Evolutionary conservation across 2,888 invertebrate species (phyloP).

Genomic region (Willowsia nigromaculata): DNA sequence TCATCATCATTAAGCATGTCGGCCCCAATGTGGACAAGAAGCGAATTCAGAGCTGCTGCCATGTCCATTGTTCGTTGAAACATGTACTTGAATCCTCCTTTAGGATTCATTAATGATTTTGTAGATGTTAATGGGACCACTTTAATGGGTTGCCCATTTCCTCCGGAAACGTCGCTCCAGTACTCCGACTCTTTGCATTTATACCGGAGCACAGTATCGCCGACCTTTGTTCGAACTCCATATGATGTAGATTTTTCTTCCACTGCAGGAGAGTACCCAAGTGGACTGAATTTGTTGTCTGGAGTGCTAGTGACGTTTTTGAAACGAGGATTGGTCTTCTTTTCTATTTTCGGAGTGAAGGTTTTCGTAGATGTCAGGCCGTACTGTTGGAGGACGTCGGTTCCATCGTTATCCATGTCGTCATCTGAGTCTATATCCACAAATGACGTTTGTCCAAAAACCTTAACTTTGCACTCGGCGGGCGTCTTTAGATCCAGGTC

Average conservation of each 20-base stretch:
- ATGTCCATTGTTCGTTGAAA: conserved; percentile 82
- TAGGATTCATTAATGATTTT: not conserved
- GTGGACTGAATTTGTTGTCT: conserved; percentile 78
- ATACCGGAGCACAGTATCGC: conserved; percentile 83
- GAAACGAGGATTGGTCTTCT: not conserved
- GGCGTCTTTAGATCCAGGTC: not conserved
- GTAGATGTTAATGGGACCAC: not conserved
- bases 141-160: not conserved
- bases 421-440: conserved; percentile 1
- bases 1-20: conserved; percentile 80
- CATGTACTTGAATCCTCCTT: conserved; percentile 81
- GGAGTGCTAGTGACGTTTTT: conserved; percentile 53
- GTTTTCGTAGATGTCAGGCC: not conserved
- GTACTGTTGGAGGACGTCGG: conserved; percentile 7
- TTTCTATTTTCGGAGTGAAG: conserved; percentile 29
- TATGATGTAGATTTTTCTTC: conserved; percentile 81
- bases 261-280: conserved; percentile 79
- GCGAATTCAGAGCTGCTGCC: conserved; percentile 81
- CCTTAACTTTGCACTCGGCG: not conserved
- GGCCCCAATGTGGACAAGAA: conserved; percentile 80
- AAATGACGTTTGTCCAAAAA: too few relatives aligned
- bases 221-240: conserved; percentile 82
- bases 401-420: conserved; percentile 26
- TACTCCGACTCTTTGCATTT: conserved; percentile 73
- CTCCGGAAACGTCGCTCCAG: conserved; percentile 59